Percentiles rank a stretch among this genome's conserved stretches.
These are phyloP conservation scores for Pseudobourletiella spinata DNA, from an alignment of 1,140 invertebrate species.

Conservation along the genomic window DNA sequence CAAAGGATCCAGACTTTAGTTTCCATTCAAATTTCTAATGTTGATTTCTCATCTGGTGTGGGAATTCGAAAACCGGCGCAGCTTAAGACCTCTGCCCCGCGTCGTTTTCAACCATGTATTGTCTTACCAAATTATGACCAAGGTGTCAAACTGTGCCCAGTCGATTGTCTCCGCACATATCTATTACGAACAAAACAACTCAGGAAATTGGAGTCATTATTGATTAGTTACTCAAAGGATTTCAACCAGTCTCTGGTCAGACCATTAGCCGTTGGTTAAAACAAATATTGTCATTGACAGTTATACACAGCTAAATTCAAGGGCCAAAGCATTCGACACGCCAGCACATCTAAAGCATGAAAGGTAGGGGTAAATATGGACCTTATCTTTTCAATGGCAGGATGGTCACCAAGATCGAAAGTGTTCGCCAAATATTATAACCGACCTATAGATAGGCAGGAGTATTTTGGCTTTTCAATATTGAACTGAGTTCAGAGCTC, in stretches of 20 bases:
- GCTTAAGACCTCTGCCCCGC: background rate
- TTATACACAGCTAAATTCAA: background rate
- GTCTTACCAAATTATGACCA: background rate
- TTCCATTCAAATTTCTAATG: background rate
- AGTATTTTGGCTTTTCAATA: too few relatives aligned
- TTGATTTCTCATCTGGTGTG: background rate
- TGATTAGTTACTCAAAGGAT: background rate
- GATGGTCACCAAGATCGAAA: too few relatives aligned
- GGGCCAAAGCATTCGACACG: background rate
- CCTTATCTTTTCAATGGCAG: background rate
- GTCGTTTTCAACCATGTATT: background rate
- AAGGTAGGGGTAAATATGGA: too few relatives aligned
- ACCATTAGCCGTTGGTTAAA: background rate
- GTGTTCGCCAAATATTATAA: too few relatives aligned
- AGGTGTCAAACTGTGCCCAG: background rate
- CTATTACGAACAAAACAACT: background rate
- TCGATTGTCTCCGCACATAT: background rate
- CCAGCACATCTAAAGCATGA: background rate
- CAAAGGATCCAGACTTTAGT: background rate
- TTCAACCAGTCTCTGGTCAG: background rate
- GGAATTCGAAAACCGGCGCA: background rate
- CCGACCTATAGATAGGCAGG: too few relatives aligned
- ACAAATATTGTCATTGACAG: background rate
- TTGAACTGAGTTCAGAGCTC: too few relatives aligned
- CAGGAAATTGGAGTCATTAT: background rate